These are phyloP conservation scores for Etheostoma nigrum DNA, from an alignment of 2,797 vertebrate species.

Conservation along the genomic window DNA sequence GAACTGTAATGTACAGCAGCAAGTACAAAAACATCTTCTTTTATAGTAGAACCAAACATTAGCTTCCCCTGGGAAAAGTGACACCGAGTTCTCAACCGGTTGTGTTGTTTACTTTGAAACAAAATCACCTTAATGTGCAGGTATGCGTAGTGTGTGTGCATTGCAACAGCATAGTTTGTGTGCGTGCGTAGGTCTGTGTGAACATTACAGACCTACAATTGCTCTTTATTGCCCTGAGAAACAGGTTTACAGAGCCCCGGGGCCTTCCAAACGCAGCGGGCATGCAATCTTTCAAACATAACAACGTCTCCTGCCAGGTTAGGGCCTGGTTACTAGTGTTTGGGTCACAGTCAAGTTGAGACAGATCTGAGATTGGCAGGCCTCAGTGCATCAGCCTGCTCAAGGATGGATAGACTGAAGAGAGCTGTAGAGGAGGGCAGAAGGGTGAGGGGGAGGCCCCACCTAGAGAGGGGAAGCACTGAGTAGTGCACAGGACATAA, in stretches of 20 bases:
- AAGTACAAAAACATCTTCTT: conserved; percentile 22
- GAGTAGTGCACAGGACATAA: too few species aligned
- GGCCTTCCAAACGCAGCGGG: conserved; percentile 40
- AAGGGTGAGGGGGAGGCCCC: conserved; percentile 2
- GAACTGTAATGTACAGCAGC: conserved; percentile 1
- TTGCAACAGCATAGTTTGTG: background rate
- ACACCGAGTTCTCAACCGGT: background rate
- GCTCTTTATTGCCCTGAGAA: conserved; percentile 41
- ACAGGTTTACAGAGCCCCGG: conserved; percentile 41
- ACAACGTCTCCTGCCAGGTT: conserved; percentile 44
- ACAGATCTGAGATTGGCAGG: conserved; percentile 19
- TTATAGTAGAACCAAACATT: conserved; percentile 7
- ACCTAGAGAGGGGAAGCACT: background rate
- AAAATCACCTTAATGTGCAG: conserved; percentile 12
- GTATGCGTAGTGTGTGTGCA: background rate
- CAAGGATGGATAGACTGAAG: conserved; percentile 6
- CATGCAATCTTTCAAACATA: conserved; percentile 40
- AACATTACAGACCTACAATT: background rate
- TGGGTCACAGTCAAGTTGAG: conserved; percentile 45
- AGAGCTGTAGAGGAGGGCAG: conserved; percentile 2
- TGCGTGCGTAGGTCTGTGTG: conserved; percentile 5
- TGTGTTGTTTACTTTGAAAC: background rate
- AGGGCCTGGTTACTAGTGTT: conserved; percentile 30
- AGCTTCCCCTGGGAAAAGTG: background rate
- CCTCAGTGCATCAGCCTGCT: conserved; percentile 21